Evolutionary conservation across 2,113 vertebrate species (phyloP).

Genomic region (Leucopsar rothschildi): DNA sequence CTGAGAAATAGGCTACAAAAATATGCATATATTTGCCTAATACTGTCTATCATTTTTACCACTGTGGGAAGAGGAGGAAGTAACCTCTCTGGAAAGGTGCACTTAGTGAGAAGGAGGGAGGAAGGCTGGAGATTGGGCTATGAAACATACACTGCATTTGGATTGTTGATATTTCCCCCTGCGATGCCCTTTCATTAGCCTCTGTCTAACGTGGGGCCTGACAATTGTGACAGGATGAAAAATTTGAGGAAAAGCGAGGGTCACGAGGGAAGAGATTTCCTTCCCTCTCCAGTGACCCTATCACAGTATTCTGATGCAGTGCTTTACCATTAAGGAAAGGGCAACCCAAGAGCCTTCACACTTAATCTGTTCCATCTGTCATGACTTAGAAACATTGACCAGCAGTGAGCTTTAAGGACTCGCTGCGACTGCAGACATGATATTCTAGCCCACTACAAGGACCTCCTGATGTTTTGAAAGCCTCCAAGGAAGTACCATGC

Average conservation of each 20-base stretch:
- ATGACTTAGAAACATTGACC: slow-evolving; percentile 72
- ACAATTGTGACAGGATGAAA: slow-evolving; percentile 61
- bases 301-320: slow-evolving; percentile 25
- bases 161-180: slow-evolving; percentile 32
- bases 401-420: slow-evolving; percentile 52
- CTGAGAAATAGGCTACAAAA: not conserved
- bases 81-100: not conserved
- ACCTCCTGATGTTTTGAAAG: slow-evolving; percentile 55
- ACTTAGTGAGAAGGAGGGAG: not conserved
- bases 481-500: slow-evolving; percentile 43
- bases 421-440: slow-evolving; percentile 15
- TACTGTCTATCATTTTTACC: not conserved
- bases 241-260: slow-evolving; percentile 55
- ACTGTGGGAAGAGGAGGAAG: not conserved
- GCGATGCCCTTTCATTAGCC: slow-evolving; percentile 22
- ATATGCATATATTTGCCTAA: not conserved
- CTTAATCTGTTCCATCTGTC: slow-evolving; percentile 78
- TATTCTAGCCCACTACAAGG: slow-evolving; percentile 38
- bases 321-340: slow-evolving; percentile 61
- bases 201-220: slow-evolving; percentile 49
- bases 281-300: slow-evolving; percentile 45
- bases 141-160: slow-evolving; percentile 23
- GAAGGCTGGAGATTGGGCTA: not conserved
- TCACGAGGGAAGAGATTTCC: slow-evolving; percentile 33
- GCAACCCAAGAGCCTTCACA: slow-evolving; percentile 71